Conservation (phyloP, 2,888 invertebrate genomes). For the Dioctria rufipes region DNA sequence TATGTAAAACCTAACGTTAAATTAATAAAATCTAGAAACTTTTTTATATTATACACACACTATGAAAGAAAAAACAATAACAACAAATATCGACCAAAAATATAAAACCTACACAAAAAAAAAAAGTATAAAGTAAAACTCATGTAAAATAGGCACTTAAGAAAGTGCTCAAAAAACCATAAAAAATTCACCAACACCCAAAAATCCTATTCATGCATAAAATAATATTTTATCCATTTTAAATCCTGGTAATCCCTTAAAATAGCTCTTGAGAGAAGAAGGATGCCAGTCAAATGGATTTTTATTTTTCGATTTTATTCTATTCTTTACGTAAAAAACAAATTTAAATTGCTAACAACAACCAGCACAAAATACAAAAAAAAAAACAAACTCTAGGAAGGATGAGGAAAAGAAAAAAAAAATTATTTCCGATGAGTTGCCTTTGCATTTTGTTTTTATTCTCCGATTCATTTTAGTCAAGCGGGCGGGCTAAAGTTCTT, state of each 20-base stretch:
- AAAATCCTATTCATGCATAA: slow-evolving; percentile 41
- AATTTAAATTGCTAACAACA: slow-evolving; percentile 47
- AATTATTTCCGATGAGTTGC: slow-evolving; percentile 36
- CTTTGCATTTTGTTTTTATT: not conserved
- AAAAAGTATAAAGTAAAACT: not conserved
- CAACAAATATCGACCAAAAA: not conserved
- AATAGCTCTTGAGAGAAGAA: not conserved
- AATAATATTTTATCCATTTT: slow-evolving; percentile 47
- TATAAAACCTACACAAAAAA: slow-evolving; percentile 1
- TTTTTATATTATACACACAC: too few relatives aligned
- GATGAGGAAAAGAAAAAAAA: not conserved
- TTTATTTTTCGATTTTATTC: not conserved
- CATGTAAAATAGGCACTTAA: slow-evolving; percentile 32
- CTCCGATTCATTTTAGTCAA: not conserved
- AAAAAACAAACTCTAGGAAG: not conserved
- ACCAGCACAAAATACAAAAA: not conserved
- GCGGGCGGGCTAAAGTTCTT: not conserved
- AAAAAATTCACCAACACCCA: slow-evolving; percentile 44
- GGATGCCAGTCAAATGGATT: slow-evolving; percentile 20
- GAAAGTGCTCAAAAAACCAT: slow-evolving; percentile 24
- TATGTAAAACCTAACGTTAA: too few relatives aligned
- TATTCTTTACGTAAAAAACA: not conserved
- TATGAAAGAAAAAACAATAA: too few relatives aligned
- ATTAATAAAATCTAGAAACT: too few relatives aligned
- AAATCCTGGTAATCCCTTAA: slow-evolving; percentile 45